Evolutionary conservation across 2,113 vertebrate genomes (phyloP).

Genomic region (Neogale vison): DNA sequence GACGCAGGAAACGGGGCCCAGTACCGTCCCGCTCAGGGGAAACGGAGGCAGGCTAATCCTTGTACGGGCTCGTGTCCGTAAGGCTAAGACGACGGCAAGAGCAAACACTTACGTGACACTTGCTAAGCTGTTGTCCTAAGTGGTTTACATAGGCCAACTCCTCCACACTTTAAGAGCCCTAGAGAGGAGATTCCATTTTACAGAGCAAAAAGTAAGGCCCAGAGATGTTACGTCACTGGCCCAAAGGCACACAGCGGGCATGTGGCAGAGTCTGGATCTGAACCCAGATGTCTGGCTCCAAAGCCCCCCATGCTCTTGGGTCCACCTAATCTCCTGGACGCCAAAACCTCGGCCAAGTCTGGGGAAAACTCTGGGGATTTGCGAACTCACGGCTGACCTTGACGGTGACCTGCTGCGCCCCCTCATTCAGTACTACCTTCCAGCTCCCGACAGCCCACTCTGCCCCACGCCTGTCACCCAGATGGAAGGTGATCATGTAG

Average conservation of each 20-base stretch:
- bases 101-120: neutral
- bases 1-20: fast-evolving
- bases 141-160: neutral
- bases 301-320: neutral
- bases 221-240: neutral
- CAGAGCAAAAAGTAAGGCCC: neutral
- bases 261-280: neutral
- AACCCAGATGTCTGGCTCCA: neutral
- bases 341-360: neutral
- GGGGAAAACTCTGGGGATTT: neutral
- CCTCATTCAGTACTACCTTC: too few relatives aligned
- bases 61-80: fast-evolving
- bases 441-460: fast-evolving
- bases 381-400: too few relatives aligned
- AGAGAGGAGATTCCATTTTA: neutral
- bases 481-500: fast-evolving
- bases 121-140: neutral
- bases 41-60: neutral
- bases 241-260: neutral
- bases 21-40: fast-evolving
- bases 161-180: neutral
- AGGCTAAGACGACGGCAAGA: neutral
- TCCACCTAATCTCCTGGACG: neutral
- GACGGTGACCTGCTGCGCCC: neutral
- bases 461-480: neutral